phyloP scores from a whole-genome alignment of 2,113 vertebrate species.

The Mormyrus lacerda region DNA sequence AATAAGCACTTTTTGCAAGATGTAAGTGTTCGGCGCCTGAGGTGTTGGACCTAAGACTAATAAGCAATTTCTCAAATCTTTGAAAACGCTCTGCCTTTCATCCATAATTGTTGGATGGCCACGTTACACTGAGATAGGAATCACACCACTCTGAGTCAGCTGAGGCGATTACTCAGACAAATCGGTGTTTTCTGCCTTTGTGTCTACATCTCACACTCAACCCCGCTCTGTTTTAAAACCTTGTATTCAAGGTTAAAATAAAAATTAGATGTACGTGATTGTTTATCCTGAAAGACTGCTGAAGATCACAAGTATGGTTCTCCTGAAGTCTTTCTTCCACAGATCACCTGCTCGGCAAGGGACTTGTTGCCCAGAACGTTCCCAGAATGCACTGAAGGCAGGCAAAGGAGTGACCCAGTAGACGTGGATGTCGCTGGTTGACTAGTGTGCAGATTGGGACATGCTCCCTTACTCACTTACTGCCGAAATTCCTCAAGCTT shows the following conservation, averaged over 20 bases:
- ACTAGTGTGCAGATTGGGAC: background rate
- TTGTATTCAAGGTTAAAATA: background rate
- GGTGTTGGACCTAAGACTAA: conserved; percentile 52
- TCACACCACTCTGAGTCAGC: conserved; percentile 38
- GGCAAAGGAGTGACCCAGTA: too few species aligned
- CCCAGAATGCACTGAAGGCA: background rate
- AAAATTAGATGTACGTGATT: background rate
- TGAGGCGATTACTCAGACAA: conserved; percentile 40
- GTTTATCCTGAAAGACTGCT: background rate
- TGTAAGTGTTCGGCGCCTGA: conserved; percentile 40
- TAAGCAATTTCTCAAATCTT: conserved; percentile 47
- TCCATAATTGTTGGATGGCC: conserved; percentile 43
- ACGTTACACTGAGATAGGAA: conserved; percentile 36
- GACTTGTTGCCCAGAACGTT: background rate
- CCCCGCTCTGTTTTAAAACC: background rate
- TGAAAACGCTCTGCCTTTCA: conserved; percentile 49
- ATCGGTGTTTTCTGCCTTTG: background rate
- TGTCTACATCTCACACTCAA: background rate
- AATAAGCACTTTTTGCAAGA: conserved; percentile 48
- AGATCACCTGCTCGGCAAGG: background rate
- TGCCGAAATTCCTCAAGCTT: background rate
- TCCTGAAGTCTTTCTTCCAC: background rate
- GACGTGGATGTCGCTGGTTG: background rate
- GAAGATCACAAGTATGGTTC: background rate
- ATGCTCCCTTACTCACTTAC: background rate